Evolutionary conservation across 2,797 vertebrate species (phyloP).

Genomic region (Neoniphon sammara): DNA sequence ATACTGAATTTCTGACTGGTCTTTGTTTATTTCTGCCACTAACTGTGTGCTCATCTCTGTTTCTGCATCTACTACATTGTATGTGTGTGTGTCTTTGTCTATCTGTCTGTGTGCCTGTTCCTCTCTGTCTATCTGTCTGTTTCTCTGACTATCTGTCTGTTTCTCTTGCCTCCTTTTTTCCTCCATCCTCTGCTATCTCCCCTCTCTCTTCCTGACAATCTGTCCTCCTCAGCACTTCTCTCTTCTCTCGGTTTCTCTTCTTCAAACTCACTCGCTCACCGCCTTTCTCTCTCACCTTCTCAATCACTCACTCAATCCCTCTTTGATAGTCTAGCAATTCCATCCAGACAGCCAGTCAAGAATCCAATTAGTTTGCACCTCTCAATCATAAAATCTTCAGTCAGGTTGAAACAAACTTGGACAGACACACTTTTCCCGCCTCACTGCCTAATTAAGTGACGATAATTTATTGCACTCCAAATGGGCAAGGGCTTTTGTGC

Average conservation of each 20-base stretch:
- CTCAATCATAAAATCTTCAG: constrained; percentile 80
- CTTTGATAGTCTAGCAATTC: constrained; percentile 64
- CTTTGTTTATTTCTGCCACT: not conserved
- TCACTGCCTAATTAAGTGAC: constrained; percentile 77
- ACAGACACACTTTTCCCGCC: constrained; percentile 72
- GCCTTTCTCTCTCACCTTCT: constrained; percentile 38
- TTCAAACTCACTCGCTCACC: constrained; percentile 24
- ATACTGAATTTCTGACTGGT: not conserved
- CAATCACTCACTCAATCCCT: constrained; percentile 56
- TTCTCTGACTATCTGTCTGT: not conserved
- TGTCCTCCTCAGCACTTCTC: constrained; percentile 26
- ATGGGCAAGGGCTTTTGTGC: constrained; percentile 76
- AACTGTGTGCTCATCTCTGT: not conserved
- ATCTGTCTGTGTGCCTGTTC: constrained; percentile 1
- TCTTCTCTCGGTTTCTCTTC: constrained; percentile 11
- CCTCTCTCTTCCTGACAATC: constrained; percentile 1
- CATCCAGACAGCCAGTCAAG: constrained; percentile 66
- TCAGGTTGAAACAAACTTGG: constrained; percentile 78
- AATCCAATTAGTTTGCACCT: constrained; percentile 81
- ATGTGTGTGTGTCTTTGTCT: not conserved
- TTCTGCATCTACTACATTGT: not conserved
- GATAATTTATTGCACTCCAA: constrained; percentile 80
- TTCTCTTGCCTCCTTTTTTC: constrained; percentile 2
- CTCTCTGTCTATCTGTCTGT: not conserved
- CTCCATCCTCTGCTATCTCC: constrained; percentile 7